These are phyloP conservation scores for Sebastiscus albofasciatus DNA, from an alignment of 2,797 vertebrate genomes.

Conservation along the genomic window DNA sequence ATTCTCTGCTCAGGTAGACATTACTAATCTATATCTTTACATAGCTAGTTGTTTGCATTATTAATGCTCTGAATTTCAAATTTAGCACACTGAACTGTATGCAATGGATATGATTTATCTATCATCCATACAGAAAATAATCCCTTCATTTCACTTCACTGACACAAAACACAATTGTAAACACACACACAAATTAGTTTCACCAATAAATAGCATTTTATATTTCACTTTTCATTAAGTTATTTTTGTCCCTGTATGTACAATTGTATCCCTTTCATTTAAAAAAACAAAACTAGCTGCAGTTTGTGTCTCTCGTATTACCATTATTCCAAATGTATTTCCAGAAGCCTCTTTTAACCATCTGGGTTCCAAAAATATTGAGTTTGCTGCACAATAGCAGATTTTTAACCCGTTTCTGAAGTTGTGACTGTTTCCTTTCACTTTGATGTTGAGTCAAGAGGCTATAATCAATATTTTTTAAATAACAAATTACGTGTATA, in stretches of 20 bases:
- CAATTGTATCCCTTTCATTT: slow-evolving; percentile 10
- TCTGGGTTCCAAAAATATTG: background rate
- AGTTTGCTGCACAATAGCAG: background rate
- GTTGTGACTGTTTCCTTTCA: too few species aligned
- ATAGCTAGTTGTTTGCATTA: too few species aligned
- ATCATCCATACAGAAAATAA: background rate
- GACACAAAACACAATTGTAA: slow-evolving; percentile 32
- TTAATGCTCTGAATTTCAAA: too few species aligned
- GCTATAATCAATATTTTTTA: too few species aligned
- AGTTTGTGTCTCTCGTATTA: background rate
- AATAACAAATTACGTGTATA: too few species aligned
- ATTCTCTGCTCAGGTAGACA: too few species aligned
- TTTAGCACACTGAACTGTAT: background rate
- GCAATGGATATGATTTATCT: background rate
- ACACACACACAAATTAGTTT: slow-evolving; percentile 19
- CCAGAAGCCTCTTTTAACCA: background rate
- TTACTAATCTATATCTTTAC: too few species aligned
- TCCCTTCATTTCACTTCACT: slow-evolving; percentile 30
- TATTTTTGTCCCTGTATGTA: slow-evolving; percentile 30
- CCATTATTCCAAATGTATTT: background rate
- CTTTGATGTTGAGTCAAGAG: too few species aligned
- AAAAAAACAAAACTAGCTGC: background rate
- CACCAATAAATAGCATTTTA: slow-evolving; percentile 63
- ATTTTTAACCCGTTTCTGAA: too few species aligned
- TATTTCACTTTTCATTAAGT: background rate